A percentile compares a stretch with the other conserved stretches of the same genome.
These are phyloP conservation scores for Drosophila melanosoma DNA, from an alignment of 2,888 invertebrate genomes.

Conservation along the genomic window DNA sequence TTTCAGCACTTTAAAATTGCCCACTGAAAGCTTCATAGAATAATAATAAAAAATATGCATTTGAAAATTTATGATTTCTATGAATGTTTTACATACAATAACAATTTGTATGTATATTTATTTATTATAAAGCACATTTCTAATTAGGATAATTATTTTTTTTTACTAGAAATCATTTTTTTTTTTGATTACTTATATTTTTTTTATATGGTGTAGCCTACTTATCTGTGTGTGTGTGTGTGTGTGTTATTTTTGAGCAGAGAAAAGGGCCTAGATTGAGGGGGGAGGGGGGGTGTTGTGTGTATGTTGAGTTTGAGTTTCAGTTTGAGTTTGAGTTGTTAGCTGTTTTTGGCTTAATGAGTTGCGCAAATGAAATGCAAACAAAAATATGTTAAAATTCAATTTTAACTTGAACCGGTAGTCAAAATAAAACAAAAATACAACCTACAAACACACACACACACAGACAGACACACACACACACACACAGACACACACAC, in stretches of 20 bases:
- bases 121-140: neutral
- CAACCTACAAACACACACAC: slow-evolving; percentile 15
- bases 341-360: slow-evolving; percentile 56
- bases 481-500: slow-evolving; percentile 8
- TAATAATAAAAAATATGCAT: neutral
- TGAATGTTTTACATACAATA: neutral
- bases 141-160: neutral
- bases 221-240: slow-evolving; percentile 2
- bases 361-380: slow-evolving; percentile 69
- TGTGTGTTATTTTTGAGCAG: no score
- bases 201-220: slow-evolving; percentile 11
- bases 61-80: neutral
- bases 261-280: neutral
- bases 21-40: neutral
- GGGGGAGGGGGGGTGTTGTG: neutral
- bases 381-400: slow-evolving; percentile 69
- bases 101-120: neutral
- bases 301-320: neutral
- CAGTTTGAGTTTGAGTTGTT: slow-evolving; percentile 6
- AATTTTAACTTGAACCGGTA: slow-evolving; percentile 61
- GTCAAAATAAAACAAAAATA: slow-evolving; percentile 53
- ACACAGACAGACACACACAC: slow-evolving; percentile 7
- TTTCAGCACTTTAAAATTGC: neutral
- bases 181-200: neutral
- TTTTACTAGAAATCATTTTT: neutral